These are phyloP conservation scores for Eolophus roseicapilla DNA, from an alignment of 2,113 vertebrate species.

Conservation along the genomic window DNA sequence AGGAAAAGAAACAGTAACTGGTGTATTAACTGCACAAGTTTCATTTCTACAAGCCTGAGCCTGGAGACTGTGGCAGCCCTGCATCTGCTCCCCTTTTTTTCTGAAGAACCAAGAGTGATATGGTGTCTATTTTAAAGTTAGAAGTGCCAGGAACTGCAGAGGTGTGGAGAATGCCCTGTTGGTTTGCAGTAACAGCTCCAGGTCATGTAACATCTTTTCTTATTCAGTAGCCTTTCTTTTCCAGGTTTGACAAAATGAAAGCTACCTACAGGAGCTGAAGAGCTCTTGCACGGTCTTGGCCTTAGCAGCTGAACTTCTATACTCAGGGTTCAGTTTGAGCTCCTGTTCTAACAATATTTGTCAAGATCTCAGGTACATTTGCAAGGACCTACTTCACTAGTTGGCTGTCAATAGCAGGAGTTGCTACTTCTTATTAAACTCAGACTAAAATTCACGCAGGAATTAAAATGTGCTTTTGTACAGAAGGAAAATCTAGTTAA, in stretches of 20 bases:
- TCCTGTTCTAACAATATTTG: neutral
- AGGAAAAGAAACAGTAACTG: slow-evolving; percentile 42
- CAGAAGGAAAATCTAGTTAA: neutral
- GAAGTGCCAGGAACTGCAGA: neutral
- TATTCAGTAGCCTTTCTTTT: neutral
- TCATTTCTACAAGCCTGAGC: slow-evolving; percentile 24
- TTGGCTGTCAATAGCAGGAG: neutral
- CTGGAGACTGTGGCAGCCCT: neutral
- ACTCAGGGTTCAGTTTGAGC: neutral
- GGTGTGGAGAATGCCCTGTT: neutral
- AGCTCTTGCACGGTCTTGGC: neutral
- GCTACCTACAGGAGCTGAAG: neutral
- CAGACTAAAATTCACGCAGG: neutral
- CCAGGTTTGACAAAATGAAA: neutral
- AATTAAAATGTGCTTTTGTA: neutral
- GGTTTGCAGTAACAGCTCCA: neutral
- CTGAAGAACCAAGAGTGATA: neutral
- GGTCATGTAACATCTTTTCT: neutral
- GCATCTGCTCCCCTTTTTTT: neutral
- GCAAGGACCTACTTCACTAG: neutral
- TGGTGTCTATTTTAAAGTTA: neutral
- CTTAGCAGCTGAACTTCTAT: neutral
- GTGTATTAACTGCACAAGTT: slow-evolving; percentile 35
- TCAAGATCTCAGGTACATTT: neutral
- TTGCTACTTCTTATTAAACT: neutral